phyloP scores from a whole-genome alignment of 1,140 invertebrate species.

The Octopus bimaculoides region DNA sequence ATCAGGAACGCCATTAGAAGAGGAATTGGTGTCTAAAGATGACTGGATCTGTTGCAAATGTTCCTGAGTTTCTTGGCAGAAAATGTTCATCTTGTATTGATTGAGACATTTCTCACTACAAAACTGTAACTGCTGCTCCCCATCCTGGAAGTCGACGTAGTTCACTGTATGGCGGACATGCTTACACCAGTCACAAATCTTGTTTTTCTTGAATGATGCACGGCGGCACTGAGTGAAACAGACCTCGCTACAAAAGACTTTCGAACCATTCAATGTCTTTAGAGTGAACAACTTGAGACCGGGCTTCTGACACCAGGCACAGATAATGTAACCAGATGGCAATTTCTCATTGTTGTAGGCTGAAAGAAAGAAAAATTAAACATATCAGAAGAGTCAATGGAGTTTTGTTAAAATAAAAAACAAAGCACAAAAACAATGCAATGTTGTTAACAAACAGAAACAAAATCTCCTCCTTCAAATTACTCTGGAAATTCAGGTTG shows the following conservation, averaged over 20 bases:
- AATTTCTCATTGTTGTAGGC: slow-evolving; percentile 23
- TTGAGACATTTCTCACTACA: slow-evolving; percentile 86
- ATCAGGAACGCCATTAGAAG: slow-evolving; percentile 17
- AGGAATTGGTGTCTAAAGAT: slow-evolving; percentile 52
- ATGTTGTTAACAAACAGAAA: too few species aligned
- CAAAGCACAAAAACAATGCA: too few species aligned
- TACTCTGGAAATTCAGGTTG: too few species aligned
- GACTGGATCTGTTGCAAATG: slow-evolving; percentile 69
- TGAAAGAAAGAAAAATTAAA: slow-evolving; percentile 13
- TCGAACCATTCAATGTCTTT: slow-evolving; percentile 43
- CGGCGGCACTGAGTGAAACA: slow-evolving; percentile 84
- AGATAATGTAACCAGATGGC: slow-evolving; percentile 36
- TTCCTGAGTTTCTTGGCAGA: slow-evolving; percentile 85
- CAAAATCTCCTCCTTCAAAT: too few species aligned
- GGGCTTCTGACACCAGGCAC: slow-evolving; percentile 62
- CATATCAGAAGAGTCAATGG: too few species aligned
- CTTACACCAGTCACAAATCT: slow-evolving; percentile 91
- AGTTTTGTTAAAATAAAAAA: too few species aligned
- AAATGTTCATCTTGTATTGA: slow-evolving; percentile 95
- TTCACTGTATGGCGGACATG: slow-evolving; percentile 87
- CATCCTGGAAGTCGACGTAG: slow-evolving; percentile 78
- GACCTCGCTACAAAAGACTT: slow-evolving; percentile 78
- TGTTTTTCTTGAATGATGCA: slow-evolving; percentile 85
- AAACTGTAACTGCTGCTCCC: slow-evolving; percentile 62
- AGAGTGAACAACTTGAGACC: slow-evolving; percentile 57